phyloP scores from a whole-genome alignment of 2,888 invertebrate genomes.

The Hanleya hanleyi region DNA sequence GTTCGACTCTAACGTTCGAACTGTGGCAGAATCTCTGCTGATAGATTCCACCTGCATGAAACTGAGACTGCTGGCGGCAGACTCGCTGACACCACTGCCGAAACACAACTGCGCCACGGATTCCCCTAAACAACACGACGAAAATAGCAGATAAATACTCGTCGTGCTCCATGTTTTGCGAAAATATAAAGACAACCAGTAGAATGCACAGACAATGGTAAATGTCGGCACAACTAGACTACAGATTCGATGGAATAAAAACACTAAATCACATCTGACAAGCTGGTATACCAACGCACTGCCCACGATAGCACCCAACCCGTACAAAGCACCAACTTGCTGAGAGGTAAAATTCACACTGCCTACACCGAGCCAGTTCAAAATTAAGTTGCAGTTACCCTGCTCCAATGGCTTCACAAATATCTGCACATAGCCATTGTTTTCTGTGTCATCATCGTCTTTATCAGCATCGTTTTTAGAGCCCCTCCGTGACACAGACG shows the following conservation, averaged over 20 bases:
- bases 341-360: conserved; percentile 50
- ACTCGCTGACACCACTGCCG: conserved; percentile 21
- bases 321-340: conserved; percentile 59
- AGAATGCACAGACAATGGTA: conserved; percentile 68
- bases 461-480: conserved; percentile 59
- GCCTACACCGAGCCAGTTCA: conserved; percentile 65
- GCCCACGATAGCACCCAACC: conserved; percentile 47
- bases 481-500: conserved; percentile 56
- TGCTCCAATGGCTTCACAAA: conserved; percentile 68
- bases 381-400: conserved; percentile 59
- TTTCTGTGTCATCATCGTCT: conserved; percentile 77
- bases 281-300: conserved; percentile 58
- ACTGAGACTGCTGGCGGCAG: background rate
- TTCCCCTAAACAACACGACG: conserved; percentile 70
- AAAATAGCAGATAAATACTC: conserved; percentile 70
- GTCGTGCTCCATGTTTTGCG: conserved; percentile 70
- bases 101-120: conserved; percentile 65
- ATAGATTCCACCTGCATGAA: background rate
- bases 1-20: background rate
- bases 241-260: conserved; percentile 65
- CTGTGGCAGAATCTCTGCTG: background rate
- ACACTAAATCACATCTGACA: conserved; percentile 63
- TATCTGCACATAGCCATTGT: conserved; percentile 83
- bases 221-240: conserved; percentile 68
- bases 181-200: conserved; percentile 69